Conservation (phyloP, 2,797 vertebrate species). For the Takifugu ocellatus region DNA sequence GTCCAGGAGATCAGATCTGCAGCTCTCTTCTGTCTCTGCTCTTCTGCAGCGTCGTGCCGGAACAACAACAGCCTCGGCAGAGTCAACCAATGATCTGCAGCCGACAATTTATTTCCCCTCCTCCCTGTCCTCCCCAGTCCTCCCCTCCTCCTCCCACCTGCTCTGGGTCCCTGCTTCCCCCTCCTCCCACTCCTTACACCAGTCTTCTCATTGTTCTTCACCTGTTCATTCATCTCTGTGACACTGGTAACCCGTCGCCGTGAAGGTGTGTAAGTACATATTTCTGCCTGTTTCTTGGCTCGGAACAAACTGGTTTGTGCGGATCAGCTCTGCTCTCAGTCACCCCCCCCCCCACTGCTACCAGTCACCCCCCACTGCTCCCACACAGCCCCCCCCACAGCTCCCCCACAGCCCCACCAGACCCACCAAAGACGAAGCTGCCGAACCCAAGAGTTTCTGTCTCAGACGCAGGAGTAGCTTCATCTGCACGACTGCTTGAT, state of each 20-base stretch:
- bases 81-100: slow-evolving; percentile 52
- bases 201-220: slow-evolving; percentile 27
- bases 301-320: too few relatives aligned
- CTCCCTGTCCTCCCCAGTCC: not conserved
- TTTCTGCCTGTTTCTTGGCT: not conserved
- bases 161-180: not conserved
- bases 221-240: slow-evolving; percentile 32
- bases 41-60: slow-evolving; percentile 39
- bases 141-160: not conserved
- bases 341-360: too few relatives aligned
- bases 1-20: slow-evolving; percentile 7
- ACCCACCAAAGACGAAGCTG: too few relatives aligned
- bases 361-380: too few relatives aligned
- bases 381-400: too few relatives aligned
- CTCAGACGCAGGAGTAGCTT: too few relatives aligned
- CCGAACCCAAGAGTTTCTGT: too few relatives aligned
- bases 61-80: slow-evolving; percentile 45
- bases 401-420: too few relatives aligned
- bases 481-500: too few relatives aligned
- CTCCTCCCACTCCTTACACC: not conserved
- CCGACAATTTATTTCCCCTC: slow-evolving; percentile 45
- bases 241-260: not conserved
- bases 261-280: too few relatives aligned
- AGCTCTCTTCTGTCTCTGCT: slow-evolving; percentile 16
- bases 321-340: too few relatives aligned